Conservation (phyloP, 2,888 invertebrate genomes). For the Mesoligia furuncula region DNA sequence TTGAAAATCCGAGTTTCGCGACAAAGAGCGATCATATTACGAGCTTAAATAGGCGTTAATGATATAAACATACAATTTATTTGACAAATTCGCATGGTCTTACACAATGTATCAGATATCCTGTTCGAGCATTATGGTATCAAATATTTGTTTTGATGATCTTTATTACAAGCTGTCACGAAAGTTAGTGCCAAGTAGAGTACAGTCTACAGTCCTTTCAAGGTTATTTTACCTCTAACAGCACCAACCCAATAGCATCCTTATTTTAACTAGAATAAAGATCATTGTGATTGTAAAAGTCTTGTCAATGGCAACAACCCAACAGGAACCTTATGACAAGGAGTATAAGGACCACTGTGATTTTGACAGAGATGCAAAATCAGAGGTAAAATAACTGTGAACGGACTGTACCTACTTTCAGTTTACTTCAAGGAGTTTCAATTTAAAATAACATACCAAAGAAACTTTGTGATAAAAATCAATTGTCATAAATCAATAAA, state of each 20-base stretch:
- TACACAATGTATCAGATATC: conserved; percentile 42
- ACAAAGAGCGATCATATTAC: conserved; percentile 30
- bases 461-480: neutral
- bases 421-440: neutral
- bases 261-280: neutral
- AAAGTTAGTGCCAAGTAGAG: neutral
- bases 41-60: conserved; percentile 25
- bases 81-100: conserved; percentile 29
- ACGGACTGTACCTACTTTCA: neutral
- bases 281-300: neutral
- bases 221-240: neutral
- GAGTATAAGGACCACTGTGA: neutral
- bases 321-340: neutral
- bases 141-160: conserved; percentile 35
- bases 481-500: neutral
- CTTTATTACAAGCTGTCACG: neutral
- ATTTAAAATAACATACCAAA: neutral
- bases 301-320: neutral
- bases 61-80: conserved; percentile 46
- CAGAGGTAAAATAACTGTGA: neutral
- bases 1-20: conserved; percentile 36
- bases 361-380: neutral
- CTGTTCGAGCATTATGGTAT: conserved; percentile 33
- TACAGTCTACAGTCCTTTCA: neutral
- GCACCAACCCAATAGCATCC: too few relatives aligned